These are phyloP conservation scores for Apaloderma vittatum DNA, from an alignment of 2,113 vertebrate species.

Conservation along the genomic window DNA sequence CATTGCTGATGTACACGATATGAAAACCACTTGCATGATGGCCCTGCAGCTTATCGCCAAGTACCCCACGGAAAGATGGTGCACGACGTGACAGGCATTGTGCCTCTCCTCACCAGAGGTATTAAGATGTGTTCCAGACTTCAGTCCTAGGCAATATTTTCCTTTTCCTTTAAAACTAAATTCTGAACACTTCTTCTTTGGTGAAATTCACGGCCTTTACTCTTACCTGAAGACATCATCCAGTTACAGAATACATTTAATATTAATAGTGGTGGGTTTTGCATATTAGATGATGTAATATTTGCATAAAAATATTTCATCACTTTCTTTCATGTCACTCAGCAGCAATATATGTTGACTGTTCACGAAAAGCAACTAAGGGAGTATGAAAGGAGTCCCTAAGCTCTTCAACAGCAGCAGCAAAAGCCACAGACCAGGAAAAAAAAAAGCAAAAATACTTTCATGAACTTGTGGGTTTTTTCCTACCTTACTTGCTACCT, in stretches of 20 bases:
- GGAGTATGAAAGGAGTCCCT: neutral
- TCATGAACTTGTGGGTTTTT: neutral
- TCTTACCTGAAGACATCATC: neutral
- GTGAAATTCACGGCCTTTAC: neutral
- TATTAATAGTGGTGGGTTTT: neutral
- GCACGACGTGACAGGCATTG: neutral
- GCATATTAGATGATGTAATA: neutral
- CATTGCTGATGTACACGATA: neutral
- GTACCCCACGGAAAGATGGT: neutral
- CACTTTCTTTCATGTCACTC: neutral
- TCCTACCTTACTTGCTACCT: neutral
- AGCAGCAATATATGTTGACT: slow-evolving; percentile 13
- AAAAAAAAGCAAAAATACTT: neutral
- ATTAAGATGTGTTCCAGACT: neutral
- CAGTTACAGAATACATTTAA: neutral
- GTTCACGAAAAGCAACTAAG: neutral
- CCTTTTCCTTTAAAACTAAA: neutral
- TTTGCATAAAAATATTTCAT: neutral
- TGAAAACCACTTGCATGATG: neutral
- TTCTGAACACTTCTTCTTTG: neutral
- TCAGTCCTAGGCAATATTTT: neutral
- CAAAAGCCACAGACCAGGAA: neutral
- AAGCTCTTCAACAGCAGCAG: neutral
- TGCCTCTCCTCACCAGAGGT: neutral
- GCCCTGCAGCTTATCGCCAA: neutral